These are phyloP conservation scores for Sceloporus tristichus DNA, from an alignment of 2,113 vertebrate species.

Conservation along the genomic window DNA sequence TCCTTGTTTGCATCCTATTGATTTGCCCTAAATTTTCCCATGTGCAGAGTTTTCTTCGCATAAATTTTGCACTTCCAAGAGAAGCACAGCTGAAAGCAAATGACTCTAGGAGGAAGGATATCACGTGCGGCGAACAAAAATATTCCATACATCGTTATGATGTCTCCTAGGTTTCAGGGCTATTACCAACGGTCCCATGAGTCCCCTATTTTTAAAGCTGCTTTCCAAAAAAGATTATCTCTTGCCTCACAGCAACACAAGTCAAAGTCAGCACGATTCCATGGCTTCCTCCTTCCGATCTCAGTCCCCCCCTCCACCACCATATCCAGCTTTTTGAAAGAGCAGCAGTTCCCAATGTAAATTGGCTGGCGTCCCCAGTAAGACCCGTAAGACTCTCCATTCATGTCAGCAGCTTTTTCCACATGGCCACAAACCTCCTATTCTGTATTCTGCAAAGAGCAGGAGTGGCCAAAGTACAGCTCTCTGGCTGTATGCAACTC, in stretches of 20 bases:
- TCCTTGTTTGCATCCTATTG: neutral
- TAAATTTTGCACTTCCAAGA: neutral
- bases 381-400: too few species aligned
- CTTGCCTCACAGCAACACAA: neutral
- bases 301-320: neutral
- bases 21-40: neutral
- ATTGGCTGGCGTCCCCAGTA: neutral
- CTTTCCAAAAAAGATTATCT: conserved; percentile 16
- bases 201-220: conserved; percentile 12
- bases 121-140: neutral
- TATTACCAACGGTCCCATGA: neutral
- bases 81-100: neutral
- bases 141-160: conserved; percentile 14
- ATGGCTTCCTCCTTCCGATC: neutral
- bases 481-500: too few species aligned
- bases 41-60: neutral
- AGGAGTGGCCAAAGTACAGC: too few species aligned
- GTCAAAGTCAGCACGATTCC: neutral
- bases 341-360: neutral
- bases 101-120: conserved; percentile 1
- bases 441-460: too few species aligned
- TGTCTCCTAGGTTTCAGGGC: neutral
- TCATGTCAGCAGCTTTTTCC: too few species aligned
- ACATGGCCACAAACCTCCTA: too few species aligned
- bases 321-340: neutral